Evolutionary conservation across 1,140 invertebrate genomes (phyloP).

Genomic region (Muscidifurax raptorellus): DNA sequence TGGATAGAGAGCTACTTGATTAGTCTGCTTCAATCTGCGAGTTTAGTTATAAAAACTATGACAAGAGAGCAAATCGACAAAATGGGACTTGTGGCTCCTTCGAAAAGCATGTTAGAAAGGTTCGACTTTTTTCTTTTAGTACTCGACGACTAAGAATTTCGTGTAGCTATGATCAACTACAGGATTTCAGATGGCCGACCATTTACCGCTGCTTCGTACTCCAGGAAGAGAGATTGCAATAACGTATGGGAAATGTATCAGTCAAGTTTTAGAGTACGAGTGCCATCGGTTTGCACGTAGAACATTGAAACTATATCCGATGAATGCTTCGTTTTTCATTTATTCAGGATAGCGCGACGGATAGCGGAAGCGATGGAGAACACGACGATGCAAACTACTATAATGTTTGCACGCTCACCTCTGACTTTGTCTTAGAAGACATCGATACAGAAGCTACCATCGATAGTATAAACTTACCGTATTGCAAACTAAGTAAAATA

Average conservation of each 20-base stretch:
- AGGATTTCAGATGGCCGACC: neutral
- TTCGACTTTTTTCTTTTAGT: constrained; percentile 42
- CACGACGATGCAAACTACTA: neutral
- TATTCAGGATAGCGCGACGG: constrained; percentile 51
- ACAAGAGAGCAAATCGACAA: constrained; percentile 62
- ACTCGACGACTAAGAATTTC: neutral
- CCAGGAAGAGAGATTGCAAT: constrained; percentile 8
- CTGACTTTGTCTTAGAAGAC: constrained; percentile 63
- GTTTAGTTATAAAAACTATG: constrained; percentile 70
- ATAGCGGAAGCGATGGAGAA: constrained; percentile 30
- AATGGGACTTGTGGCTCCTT: constrained; percentile 71
- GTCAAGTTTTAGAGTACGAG: constrained; percentile 64
- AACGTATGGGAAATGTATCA: constrained; percentile 70
- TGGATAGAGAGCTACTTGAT: constrained; percentile 81
- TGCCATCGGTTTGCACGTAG: neutral
- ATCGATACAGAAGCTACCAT: constrained; percentile 67
- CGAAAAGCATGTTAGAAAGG: constrained; percentile 70
- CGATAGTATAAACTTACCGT: constrained; percentile 62
- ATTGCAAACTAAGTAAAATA: neutral
- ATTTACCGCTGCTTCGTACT: constrained; percentile 32
- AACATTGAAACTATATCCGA: constrained; percentile 18
- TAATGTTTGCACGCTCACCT: constrained; percentile 62
- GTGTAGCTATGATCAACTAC: neutral
- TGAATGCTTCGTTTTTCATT: neutral
- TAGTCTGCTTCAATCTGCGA: constrained; percentile 76